Base-by-base conservation (phyloP, 2,797 vertebrate species). In the Rallus crepitans region DNA sequence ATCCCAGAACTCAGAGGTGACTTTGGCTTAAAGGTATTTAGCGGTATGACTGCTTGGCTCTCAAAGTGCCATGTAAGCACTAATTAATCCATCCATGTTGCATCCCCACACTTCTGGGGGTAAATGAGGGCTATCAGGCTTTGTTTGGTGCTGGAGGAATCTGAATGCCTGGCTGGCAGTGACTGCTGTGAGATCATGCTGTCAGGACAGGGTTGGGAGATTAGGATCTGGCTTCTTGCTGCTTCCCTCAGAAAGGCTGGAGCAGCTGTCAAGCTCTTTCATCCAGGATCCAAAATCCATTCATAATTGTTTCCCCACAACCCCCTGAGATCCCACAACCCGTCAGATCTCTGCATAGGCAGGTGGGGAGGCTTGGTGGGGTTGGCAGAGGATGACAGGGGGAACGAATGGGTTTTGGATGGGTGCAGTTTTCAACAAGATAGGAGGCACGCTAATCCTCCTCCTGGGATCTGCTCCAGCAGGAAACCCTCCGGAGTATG, bases 221-320 rank as follows among this genome's bases (percentile, higher is more conserved):
- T 94, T 72, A 90, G 66, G 31, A 92, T 93, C 93, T 90, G 42
- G 31, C 19, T 94, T 85, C 78, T 94, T 0, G 0, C 2, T 80
- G 64, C 57, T 96, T 91, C 69, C 42, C 72, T 90, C 84, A 65
- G 72, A 88, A 94, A 91, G 25, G 25, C 52, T 83, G 55, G n/a
- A 88, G 47, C 61, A 63, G n/a, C 86, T 76, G 83, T 92, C 80
- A 86, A 83, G 5, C 7, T 89, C 68, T 95, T 94, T 96, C 56
- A 93, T 90, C 77, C 76, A 55, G 47, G 55, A 76, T 91, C 69
- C 87, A 95, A 88, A 95, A 88, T 88, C 56, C 11, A 15, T 85
- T 76, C 5, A 1, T 70, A 90, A 72, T 91, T 94, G 40, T 19
- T 94, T 88, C 84, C 35, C 48, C 39, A 65, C 12, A 89, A 52